Evolutionary conservation across 2,888 invertebrate genomes (phyloP).

Genomic region (Melieria crassipennis): DNA sequence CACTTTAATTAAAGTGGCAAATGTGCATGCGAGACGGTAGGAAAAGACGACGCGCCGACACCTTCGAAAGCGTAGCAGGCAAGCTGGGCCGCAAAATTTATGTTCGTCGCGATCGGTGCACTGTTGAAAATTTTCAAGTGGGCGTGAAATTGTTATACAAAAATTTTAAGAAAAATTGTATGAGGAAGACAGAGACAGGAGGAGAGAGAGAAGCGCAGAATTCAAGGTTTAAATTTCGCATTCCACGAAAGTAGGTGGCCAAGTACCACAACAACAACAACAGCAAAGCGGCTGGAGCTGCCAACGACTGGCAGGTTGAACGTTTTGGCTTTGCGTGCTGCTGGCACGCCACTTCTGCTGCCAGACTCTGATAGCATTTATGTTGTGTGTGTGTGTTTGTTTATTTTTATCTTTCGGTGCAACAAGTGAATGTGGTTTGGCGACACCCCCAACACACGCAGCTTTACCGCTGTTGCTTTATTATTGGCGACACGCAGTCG

Average conservation of each 20-base stretch:
- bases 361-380: neutral
- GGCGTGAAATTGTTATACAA: slow-evolving; percentile 40
- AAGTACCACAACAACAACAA: neutral
- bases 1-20: neutral
- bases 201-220: neutral
- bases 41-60: neutral
- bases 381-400: neutral
- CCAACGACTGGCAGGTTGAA: neutral
- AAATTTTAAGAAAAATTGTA: too few species aligned
- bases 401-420: slow-evolving; percentile 20
- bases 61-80: neutral
- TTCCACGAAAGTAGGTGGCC: slow-evolving; percentile 1
- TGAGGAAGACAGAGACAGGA: too few species aligned
- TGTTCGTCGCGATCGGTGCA: neutral
- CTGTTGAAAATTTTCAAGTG: slow-evolving; percentile 30
- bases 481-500: too few species aligned
- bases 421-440: slow-evolving; percentile 43
- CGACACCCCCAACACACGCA: neutral
- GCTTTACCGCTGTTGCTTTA: too few species aligned
- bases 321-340: slow-evolving; percentile 1
- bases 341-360: neutral
- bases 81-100: neutral
- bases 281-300: neutral
- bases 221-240: neutral
- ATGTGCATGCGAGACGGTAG: neutral